These are phyloP conservation scores for Masticophis lateralis DNA, from an alignment of 2,797 vertebrate species.

Conservation along the genomic window DNA sequence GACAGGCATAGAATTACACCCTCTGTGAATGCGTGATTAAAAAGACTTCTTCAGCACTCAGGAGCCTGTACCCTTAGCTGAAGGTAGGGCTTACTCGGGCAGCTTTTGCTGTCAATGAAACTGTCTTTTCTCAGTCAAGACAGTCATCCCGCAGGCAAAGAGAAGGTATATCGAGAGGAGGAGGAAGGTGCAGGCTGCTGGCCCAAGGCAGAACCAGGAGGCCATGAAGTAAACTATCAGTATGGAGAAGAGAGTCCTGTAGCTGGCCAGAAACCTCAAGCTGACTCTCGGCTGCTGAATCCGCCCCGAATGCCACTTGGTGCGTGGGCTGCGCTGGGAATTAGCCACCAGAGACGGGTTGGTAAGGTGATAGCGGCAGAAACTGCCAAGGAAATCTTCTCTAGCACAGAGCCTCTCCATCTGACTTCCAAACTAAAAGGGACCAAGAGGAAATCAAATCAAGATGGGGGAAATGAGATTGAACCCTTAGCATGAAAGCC, in stretches of 20 bases:
- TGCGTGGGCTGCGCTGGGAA: constrained; percentile 67
- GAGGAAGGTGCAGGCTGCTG: constrained; percentile 74
- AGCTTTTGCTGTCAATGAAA: constrained; percentile 67
- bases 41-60: background rate
- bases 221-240: constrained; percentile 76
- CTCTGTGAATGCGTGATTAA: background rate
- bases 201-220: constrained; percentile 76
- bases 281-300: constrained; percentile 77
- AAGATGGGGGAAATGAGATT: background rate
- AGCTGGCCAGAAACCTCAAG: constrained; percentile 87
- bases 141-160: constrained; percentile 76
- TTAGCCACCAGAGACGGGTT: constrained; percentile 36
- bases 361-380: constrained; percentile 82
- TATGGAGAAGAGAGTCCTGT: constrained; percentile 79
- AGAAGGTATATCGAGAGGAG: constrained; percentile 74
- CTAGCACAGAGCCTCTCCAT: constrained; percentile 83
- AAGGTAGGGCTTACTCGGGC: background rate
- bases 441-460: constrained; percentile 16
- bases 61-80: background rate
- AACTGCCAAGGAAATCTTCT: constrained; percentile 81
- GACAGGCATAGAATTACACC: background rate
- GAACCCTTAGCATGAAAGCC: background rate
- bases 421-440: constrained; percentile 80
- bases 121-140: constrained; percentile 77
- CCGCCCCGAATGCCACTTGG: background rate